Evolutionary conservation across 2,888 invertebrate species (phyloP), one percentile per base, ranked within the genome.

Genomic region (Melitaea athalia): DNA sequence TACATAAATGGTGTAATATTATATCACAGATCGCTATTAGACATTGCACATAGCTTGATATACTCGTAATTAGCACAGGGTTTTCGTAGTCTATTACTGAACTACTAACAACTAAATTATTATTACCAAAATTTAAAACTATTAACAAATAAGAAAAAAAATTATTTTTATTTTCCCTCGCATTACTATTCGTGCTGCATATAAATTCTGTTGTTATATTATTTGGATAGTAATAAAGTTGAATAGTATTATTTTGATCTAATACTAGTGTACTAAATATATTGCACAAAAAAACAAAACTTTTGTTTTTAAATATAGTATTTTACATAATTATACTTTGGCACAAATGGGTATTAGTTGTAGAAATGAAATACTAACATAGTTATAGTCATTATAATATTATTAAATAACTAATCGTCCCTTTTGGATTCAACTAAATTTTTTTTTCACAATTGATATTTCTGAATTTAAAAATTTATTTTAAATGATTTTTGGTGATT

Each of bases 151-250:
- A 45, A 45, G 5, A 14, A 49, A n/a, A 49, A 3, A 49, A 49
- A 49, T 0, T 2, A 49, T 4, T 49, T 49, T 49, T 3, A 49
- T 49, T 49, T 5, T 14, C 10, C 24, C 43, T 43, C 10, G 0
- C 4, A 50, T 50, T 15, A 14, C 8, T 38, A 38, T 38, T 0
- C 38, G 6, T 38, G 38, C 4, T 38, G 8, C 8, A 38, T 38
- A 38, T 38, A 38, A 15, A 50, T 50, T 17, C 15, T 17, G n/a
- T 14, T 50, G 5, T n/a, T 17, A 15, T 1, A 8, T 15, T 1
- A 50, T n/a, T 57, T 57, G 42, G 57, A 42, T 42, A 42, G 42
- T 42, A 38, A 57, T 57, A 57, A 57, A 5, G 10, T 45, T 6
- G 0, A 8, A 45, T n/a, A 52, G 17, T 11, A 52, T 10, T 24